Conservation (phyloP, 1,140 invertebrate species). For the Drosophila pandora region DNA sequence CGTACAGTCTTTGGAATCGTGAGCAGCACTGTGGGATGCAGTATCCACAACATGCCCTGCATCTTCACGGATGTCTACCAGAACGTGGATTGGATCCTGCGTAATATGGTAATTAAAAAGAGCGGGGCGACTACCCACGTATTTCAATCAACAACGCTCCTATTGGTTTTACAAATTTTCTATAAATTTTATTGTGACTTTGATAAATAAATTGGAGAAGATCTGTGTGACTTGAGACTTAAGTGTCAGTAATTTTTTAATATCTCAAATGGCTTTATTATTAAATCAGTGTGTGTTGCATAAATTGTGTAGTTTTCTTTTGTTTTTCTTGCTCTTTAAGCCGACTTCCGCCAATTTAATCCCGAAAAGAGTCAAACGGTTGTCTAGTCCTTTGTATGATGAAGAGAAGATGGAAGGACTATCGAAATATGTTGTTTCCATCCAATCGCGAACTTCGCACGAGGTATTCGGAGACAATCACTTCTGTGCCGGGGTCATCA, state of each 20-base stretch:
- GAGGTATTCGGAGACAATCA: conserved; percentile 58
- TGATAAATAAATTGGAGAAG: background rate
- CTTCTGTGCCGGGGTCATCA: conserved; percentile 46
- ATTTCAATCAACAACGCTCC: background rate
- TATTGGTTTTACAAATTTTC: background rate
- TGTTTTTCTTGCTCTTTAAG: background rate
- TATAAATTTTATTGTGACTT: background rate
- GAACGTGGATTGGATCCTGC: conserved; percentile 1
- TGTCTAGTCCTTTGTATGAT: conserved; percentile 14
- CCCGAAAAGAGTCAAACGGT: conserved; percentile 4
- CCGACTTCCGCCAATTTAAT: background rate
- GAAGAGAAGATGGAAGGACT: background rate
- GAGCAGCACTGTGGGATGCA: background rate
- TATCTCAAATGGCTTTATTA: background rate
- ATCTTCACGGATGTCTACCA: background rate
- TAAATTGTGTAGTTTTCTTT: background rate
- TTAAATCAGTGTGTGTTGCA: background rate
- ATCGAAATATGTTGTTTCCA: conserved; percentile 41
- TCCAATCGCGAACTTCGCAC: conserved; percentile 30
- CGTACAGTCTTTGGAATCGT: background rate
- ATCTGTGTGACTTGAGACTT: background rate
- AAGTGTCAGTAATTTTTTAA: background rate
- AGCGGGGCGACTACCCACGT: no score
- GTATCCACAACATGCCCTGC: background rate
- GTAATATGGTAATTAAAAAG: background rate